Base-by-base conservation (phyloP, 2,797 vertebrate genomes). In the Gila robusta region DNA sequence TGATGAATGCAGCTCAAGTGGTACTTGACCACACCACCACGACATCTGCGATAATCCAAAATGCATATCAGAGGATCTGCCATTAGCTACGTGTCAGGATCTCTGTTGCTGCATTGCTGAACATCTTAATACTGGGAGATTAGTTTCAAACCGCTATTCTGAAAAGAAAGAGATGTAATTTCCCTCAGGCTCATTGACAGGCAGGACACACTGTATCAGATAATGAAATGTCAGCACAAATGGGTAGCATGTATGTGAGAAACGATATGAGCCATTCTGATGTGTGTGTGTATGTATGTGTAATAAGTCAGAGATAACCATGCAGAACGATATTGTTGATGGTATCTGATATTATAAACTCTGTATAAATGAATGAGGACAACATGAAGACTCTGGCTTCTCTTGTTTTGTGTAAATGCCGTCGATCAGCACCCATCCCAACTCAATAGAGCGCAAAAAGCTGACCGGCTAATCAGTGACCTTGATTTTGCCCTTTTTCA, bases 211-310 rank as follows among this genome's bases (percentile, higher is more conserved):
- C 71, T 32, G 64, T 85, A 85, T 81, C 78, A 81, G 79, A 59
- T 81, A 81, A 82, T 78, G 83, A 88, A 85, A 85, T 81, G 83
- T 82, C 87, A 88, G 87, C 78, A 87, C 72, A 84, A 81, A 59
- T 54, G 37, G 49, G 41, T 52, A 3, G 39, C 39, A 69, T 74
- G 71, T 73, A 73, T 74, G 47, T 21, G 79, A 73, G 56, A 47
- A 77, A 76, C 11, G 21, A 84, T 81, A 35, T 44, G 21, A 81
- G 44, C 66, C 39, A 39, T 77, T 41, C 59, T 62, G 19, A 21
- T 56, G 47, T n/a, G 69, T 66, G 69, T 54, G 64, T 14, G 44
- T 52, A 6, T 41, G 66, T 62, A 19, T 26, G n/a, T 32, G 28
- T 37, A 41, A 37, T 41, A 72, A 73, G 52, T 72, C 67, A 39